These are phyloP conservation scores for Maniola hyperantus DNA, from an alignment of 2,888 invertebrate genomes.

Conservation along the genomic window DNA sequence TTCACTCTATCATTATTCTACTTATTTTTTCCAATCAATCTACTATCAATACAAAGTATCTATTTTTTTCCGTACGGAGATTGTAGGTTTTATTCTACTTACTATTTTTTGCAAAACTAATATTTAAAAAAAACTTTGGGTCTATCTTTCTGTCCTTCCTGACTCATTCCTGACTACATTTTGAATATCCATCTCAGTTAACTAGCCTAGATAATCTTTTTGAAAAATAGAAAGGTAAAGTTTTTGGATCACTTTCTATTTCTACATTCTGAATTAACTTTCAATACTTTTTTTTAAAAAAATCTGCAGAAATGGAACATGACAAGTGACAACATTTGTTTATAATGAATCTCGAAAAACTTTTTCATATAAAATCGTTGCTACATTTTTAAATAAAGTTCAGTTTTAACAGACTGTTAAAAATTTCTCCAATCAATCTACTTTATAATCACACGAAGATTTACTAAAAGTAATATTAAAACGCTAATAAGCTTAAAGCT, in stretches of 20 bases:
- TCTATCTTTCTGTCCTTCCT: too few species aligned
- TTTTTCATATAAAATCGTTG: neutral
- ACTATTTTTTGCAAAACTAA: too few species aligned
- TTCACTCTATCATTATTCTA: neutral
- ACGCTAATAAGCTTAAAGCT: constrained; percentile 1
- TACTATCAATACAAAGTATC: neutral
- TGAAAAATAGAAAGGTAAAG: too few species aligned
- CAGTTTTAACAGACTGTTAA: neutral
- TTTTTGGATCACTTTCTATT: neutral
- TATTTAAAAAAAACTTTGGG: too few species aligned
- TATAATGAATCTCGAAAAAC: too few species aligned
- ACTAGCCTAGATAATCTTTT: too few species aligned
- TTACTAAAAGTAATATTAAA: neutral
- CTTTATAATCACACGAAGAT: neutral
- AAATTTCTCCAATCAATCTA: constrained; percentile 12
- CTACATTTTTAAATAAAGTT: neutral
- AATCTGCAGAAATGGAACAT: too few species aligned
- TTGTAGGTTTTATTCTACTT: neutral
- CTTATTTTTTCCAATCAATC: constrained; percentile 10
- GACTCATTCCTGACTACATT: too few species aligned
- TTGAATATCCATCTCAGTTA: too few species aligned
- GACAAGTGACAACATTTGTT: too few species aligned
- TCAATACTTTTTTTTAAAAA: neutral
- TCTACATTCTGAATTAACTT: neutral
- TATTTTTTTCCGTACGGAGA: neutral